These are phyloP conservation scores for Pedionomus torquatus DNA, from an alignment of 2,113 vertebrate species.

Conservation along the genomic window DNA sequence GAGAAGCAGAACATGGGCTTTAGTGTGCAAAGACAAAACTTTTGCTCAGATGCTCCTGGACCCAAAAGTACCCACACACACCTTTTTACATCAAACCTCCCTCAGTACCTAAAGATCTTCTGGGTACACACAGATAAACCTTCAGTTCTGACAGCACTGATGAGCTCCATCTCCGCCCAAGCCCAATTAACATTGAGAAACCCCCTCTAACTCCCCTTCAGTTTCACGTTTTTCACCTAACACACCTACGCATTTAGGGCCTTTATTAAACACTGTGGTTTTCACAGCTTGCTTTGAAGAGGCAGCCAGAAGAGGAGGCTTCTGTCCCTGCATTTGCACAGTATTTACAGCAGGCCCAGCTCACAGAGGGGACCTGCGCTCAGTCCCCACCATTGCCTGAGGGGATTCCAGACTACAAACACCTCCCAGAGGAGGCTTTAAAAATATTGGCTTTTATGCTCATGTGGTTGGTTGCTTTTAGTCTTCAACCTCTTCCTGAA, in stretches of 20 bases:
- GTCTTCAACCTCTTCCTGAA: not conserved
- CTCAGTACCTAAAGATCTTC: not conserved
- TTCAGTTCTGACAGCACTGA: not conserved
- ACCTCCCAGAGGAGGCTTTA: not conserved
- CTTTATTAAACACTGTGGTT: not conserved
- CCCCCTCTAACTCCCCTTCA: slow-evolving; percentile 25
- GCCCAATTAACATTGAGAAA: slow-evolving; percentile 24
- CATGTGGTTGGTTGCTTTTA: not conserved
- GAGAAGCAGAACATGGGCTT: not conserved
- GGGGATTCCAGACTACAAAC: not conserved
- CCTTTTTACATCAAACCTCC: not conserved
- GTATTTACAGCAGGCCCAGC: not conserved
- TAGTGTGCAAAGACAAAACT: not conserved
- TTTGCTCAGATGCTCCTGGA: not conserved
- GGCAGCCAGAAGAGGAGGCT: not conserved
- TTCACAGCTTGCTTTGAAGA: slow-evolving; percentile 7
- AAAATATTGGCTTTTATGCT: not conserved
- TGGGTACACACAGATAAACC: not conserved
- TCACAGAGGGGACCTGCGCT: not conserved
- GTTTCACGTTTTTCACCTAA: slow-evolving; percentile 26
- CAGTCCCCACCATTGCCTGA: not conserved
- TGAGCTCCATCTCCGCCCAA: not conserved
- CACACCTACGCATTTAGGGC: slow-evolving; percentile 4
- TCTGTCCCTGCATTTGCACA: not conserved
- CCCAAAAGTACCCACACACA: not conserved